A percentile compares a stretch with the other conserved stretches of the same genome.
phyloP scores from a whole-genome alignment of 23 tunicate genomes.

The Halocynthia roretzi region DNA sequence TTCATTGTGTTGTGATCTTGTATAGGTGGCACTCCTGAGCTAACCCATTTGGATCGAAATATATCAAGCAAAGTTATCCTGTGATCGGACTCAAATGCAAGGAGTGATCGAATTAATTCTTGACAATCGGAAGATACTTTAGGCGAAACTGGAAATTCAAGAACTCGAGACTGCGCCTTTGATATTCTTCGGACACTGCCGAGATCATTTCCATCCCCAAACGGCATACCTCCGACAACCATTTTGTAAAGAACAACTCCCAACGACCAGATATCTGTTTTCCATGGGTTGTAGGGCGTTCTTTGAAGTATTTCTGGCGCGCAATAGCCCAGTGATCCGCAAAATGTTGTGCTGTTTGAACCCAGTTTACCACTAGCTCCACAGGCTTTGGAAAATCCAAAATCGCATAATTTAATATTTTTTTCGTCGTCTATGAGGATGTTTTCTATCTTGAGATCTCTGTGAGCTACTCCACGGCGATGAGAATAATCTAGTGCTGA shows the following conservation, averaged over 20 bases:
- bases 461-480: conserved; percentile 82
- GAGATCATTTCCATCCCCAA: conserved; percentile 95
- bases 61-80: conserved; percentile 67
- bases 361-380: conserved; percentile 19
- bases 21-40: conserved; percentile 6
- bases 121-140: conserved; percentile 48
- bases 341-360: conserved; percentile 61
- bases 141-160: conserved; percentile 78
- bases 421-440: conserved; percentile 63
- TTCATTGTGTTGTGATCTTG: too few species aligned
- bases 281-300: conserved; percentile 91
- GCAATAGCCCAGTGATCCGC: conserved; percentile 94
- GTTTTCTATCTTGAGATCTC: conserved; percentile 94
- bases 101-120: conserved; percentile 43
- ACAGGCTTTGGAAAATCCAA: conserved; percentile 86
- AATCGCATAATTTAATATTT: conserved; percentile 82
- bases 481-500: conserved; percentile 91
- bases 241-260: conserved; percentile 96
- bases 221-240: conserved; percentile 95
- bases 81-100: conserved; percentile 63
- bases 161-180: conserved; percentile 53
- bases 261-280: conserved; percentile 95
- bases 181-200: conserved; percentile 69
- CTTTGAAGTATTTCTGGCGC: conserved; percentile 90
- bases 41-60: conserved; percentile 59